phyloP scores from a whole-genome alignment of 2,888 invertebrate genomes.

The Tridacna crocea region DNA sequence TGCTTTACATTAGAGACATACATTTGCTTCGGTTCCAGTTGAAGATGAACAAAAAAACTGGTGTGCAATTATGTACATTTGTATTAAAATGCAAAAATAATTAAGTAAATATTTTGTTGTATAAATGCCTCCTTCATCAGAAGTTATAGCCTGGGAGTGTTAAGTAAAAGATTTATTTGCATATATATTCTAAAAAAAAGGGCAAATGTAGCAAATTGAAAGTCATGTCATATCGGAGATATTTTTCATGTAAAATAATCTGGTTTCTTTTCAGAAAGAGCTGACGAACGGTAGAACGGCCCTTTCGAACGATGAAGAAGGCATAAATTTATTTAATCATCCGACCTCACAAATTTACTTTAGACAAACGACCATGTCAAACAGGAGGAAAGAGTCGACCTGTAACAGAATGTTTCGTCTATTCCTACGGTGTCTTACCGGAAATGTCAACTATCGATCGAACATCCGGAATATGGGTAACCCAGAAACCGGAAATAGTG shows the following conservation, averaged over 20 bases:
- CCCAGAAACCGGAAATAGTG: slow-evolving; percentile 87
- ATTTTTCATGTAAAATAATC: no score
- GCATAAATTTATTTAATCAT: neutral
- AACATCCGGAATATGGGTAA: slow-evolving; percentile 61
- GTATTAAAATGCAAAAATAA: no score
- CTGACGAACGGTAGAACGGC: slow-evolving; percentile 9
- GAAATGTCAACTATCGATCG: slow-evolving; percentile 69
- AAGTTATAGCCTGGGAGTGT: no score
- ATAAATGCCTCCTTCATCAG: no score
- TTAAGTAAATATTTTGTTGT: no score
- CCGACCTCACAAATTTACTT: neutral
- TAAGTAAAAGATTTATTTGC: no score
- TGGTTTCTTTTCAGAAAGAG: neutral
- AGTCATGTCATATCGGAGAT: no score
- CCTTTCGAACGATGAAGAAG: neutral
- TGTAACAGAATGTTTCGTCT: slow-evolving; percentile 24
- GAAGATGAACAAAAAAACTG: no score
- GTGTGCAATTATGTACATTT: no score
- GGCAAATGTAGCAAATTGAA: neutral
- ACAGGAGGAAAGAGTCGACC: neutral
- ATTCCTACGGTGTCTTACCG: slow-evolving; percentile 73
- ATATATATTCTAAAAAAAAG: neutral
- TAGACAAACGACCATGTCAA: neutral
- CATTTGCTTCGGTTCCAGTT: no score
- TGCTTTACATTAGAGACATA: no score